phyloP scores from a whole-genome alignment of 2,888 invertebrate species.

The Diaprepes abbreviatus region DNA sequence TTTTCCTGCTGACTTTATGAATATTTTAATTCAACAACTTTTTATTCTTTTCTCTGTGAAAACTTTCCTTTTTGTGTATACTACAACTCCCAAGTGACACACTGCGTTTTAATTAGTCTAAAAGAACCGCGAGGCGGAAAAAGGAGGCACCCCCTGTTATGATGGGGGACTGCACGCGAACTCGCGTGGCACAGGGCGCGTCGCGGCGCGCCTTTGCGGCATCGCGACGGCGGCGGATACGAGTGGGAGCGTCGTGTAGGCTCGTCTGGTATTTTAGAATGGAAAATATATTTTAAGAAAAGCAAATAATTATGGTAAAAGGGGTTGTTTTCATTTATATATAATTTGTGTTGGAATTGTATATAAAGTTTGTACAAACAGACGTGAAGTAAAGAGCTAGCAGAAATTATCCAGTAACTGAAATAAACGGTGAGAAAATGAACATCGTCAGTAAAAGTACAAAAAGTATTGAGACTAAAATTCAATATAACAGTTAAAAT shows the following conservation, averaged over 20 bases:
- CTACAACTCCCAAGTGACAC: constrained; percentile 24
- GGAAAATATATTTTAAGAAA: not conserved
- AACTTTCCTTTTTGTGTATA: constrained; percentile 14
- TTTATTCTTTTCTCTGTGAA: constrained; percentile 3
- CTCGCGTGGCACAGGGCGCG: constrained; percentile 40
- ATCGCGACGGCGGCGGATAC: constrained; percentile 28
- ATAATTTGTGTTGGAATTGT: no score
- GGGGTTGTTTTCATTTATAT: not conserved
- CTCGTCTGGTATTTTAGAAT: not conserved
- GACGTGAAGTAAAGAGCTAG: no score
- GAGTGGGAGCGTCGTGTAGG: constrained; percentile 22
- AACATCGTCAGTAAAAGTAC: no score
- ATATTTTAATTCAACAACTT: constrained; percentile 10
- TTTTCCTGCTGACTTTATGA: not conserved
- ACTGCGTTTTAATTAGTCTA: constrained; percentile 29
- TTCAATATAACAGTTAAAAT: no score
- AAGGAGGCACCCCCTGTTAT: not conserved
- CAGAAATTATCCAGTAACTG: no score
- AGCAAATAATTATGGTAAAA: not conserved
- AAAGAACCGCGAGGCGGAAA: constrained; percentile 11
- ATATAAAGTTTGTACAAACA: no score
- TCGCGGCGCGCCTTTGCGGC: constrained; percentile 35
- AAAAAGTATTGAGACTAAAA: no score
- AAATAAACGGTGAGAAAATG: no score
- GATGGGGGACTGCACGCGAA: constrained; percentile 27